Conservation (phyloP, 2,797 vertebrate genomes). For the Sardinella longiceps region DNA sequence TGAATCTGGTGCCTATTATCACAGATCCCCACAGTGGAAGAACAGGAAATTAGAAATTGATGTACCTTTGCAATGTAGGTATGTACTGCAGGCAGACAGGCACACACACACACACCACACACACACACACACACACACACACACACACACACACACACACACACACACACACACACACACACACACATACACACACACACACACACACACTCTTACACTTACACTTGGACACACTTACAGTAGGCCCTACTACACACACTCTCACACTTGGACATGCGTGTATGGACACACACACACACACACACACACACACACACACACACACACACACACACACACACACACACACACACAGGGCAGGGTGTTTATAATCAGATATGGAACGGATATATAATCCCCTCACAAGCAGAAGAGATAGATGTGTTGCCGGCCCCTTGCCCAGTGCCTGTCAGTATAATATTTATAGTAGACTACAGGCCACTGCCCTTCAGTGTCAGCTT, state of each 20-base stretch:
- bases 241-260: too few species aligned
- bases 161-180: too few species aligned
- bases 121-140: background rate
- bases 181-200: background rate
- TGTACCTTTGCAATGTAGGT: background rate
- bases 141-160: background rate
- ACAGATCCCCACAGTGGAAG: background rate
- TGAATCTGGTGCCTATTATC: background rate
- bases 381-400: background rate
- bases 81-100: background rate
- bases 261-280: too few species aligned
- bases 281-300: too few species aligned
- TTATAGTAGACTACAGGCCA: background rate
- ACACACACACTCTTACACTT: too few species aligned
- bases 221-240: too few species aligned
- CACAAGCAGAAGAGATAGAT: background rate
- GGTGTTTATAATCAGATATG: slow-evolving; percentile 8
- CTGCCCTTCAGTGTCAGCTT: background rate
- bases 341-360: background rate
- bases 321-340: background rate
- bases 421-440: background rate
- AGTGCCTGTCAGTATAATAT: background rate
- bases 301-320: too few species aligned
- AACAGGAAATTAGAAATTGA: background rate
- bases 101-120: too few species aligned